Percentiles rank a stretch among this genome's conserved stretches.
Conservation (phyloP, 2,113 vertebrate species). For the Myiozetetes cayanensis region DNA sequence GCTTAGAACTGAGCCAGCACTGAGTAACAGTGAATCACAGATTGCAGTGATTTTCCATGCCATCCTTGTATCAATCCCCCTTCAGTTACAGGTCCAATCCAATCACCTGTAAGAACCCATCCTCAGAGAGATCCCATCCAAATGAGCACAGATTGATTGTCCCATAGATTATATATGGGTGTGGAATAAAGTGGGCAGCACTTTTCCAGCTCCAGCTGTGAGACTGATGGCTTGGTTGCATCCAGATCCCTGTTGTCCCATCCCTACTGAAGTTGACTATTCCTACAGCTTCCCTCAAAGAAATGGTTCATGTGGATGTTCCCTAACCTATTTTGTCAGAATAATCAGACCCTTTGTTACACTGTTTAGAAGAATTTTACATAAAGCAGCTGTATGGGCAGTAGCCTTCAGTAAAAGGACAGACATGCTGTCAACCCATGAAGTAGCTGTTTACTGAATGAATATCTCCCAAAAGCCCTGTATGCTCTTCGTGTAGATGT, state of each 20-base stretch:
- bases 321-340: background rate
- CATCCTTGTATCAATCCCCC: background rate
- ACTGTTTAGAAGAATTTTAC: background rate
- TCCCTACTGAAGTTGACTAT: background rate
- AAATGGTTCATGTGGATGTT: background rate
- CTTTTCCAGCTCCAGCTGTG: background rate
- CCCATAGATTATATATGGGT: background rate
- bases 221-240: background rate
- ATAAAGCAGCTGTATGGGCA: background rate
- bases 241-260: background rate
- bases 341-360: background rate
- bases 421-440: background rate
- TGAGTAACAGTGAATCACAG: background rate
- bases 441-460: background rate
- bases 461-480: background rate
- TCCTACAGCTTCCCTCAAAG: background rate
- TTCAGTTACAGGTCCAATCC: background rate
- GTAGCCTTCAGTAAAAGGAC: background rate
- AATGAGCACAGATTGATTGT: background rate
- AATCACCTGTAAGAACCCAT: background rate
- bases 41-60: background rate
- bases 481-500: background rate
- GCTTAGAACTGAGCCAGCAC: background rate
- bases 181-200: background rate
- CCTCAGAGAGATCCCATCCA: background rate